Base-by-base conservation (phyloP, 2,888 invertebrate species). In the Aphidoletes aphidimyza region DNA sequence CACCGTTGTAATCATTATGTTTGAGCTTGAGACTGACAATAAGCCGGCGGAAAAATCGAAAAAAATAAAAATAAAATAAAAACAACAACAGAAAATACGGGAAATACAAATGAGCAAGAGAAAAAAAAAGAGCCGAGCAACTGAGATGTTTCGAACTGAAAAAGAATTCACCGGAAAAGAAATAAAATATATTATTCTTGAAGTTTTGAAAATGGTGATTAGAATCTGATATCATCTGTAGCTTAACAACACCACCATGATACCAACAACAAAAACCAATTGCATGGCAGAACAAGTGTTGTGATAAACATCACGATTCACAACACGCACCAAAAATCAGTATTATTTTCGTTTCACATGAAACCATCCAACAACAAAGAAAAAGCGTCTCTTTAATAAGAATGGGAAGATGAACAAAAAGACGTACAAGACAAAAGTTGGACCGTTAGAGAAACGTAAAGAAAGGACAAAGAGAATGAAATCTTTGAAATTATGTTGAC, bases 261-360 rank as follows among this genome's bases (percentile, higher is more conserved):
- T 9, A 47, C 8, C 5, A 47, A 54, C 22, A 3, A 54, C 22
- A 54, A 54, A n/a, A n/a, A n/a, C n/a, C n/a, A n/a, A n/a, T n/a
- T 42, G 42, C 42, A 14, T 9, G 8, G 42, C 42, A 42, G 54
- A 54, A 19, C 9, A 54, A 5, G 54, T n/a, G n/a, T 34, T 26
- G 30, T 34, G 9, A 30, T 9, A 69, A 36, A 34, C 2, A 78
- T 78, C 19, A 36, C 36, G 0, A n/a, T 81, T 81, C 39, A 11
- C 5, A 81, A 36, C 78, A 78, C 78, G 78, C 17, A 78, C 36
- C 36, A 81, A n/a, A 22, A 81, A 81, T 81, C 22, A 37, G 19
- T 36, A 78, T 37, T 1, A 37, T 37, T 81, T 81, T 37, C 9
- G 34, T n/a, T 81, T 37, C 69, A 69, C 34, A 69, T 69, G 69